Evolutionary conservation across 1,140 invertebrate species (phyloP), one percentile per base, ranked within the genome.

Genomic region (Yoshiicerus persimilis): DNA sequence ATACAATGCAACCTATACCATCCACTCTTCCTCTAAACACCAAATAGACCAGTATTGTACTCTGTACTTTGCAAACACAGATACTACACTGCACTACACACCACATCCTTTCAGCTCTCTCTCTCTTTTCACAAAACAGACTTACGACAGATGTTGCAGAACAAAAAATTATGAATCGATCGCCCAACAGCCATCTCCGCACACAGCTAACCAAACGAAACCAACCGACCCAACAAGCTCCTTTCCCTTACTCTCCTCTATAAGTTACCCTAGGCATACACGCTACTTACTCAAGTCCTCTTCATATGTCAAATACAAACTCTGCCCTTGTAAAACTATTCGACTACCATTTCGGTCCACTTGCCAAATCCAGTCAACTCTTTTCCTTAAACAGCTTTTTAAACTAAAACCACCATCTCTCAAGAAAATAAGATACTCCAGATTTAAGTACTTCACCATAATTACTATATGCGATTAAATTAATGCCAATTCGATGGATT

Each of bases 111-210:
- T n/a, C 23, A 6, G 27, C 66, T 70, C 25, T 70, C n/a, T 64
- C n/a, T 30, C 66, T 75, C 32, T 36, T 80, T 36, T 34, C 75
- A 36, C 75, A 80, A 80, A 80, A 80, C 32, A 80, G 75, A 80
- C 75, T 80, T 32, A 80, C 34, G 75, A 80, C 75, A 80, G 75
- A 80, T 80, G 75, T 80, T 80, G 75, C 75, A 34, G 75, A 80
- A 80, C 75, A 80, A 80, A 80, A 80, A 80, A 80, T 80, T 80
- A 80, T 80, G 75, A 80, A 80, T 80, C 75, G 75, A 80, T 80
- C 32, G 75, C 75, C 30, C 16, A 80, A 80, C 75, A 80, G 75
- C 75, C 75, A 80, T 80, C 75, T 36, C 75, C 32, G 20, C 32
- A 66, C n/a, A n/a, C n/a, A n/a, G n/a, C 25, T 27, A 75, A 34